Base-by-base conservation (phyloP, 1,140 invertebrate genomes). In the Brachionus koreanus region DNA sequence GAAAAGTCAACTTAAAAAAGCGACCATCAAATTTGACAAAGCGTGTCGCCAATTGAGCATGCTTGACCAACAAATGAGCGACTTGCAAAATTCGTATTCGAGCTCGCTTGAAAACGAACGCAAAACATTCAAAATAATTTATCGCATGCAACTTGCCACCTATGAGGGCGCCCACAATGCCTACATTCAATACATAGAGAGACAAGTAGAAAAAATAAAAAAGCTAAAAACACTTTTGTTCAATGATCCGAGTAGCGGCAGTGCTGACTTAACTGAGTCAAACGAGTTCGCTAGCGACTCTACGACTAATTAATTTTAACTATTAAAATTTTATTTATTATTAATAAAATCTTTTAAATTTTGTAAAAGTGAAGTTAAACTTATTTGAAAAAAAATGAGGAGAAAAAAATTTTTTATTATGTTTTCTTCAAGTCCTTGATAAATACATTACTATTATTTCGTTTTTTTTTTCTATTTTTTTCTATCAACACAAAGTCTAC, bases 91-190 rank as follows among this genome's bases (percentile, higher is more conserved):
- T 49, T 79, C 76, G 33, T 79, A 79, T 37, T 65, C 37, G 5
- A 61, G 42, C 7, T 79, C 76, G 23, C 19, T 79, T 10, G 49
- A 79, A 42, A 79, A 79, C 33, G 76, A 79, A n/a, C 46, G 76
- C n/a, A 79, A 79, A 49, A 79, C 76, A 16, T 79, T 79, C 33
- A 79, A 79, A 33, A 65, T 79, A 61, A 61, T 79, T 61, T 79
- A 79, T n/a, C 46, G 76, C 10, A 79, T 79, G 76, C 76, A 79
- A 61, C 12, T 79, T 33, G 76, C 76, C 29, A 79, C 76, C 6
- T 79, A 39, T 13, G 76, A 79, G 16, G 76, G 76, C 23, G 61
- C 76, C 19, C 76, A 79, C 33, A 79, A 79, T 33, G 76, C 76
- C 49, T 79, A 79, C 49, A 65, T 79, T 12, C 49, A 61, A 65